phyloP scores from a whole-genome alignment of 1,140 invertebrate species.

The Ostrea edulis region DNA sequence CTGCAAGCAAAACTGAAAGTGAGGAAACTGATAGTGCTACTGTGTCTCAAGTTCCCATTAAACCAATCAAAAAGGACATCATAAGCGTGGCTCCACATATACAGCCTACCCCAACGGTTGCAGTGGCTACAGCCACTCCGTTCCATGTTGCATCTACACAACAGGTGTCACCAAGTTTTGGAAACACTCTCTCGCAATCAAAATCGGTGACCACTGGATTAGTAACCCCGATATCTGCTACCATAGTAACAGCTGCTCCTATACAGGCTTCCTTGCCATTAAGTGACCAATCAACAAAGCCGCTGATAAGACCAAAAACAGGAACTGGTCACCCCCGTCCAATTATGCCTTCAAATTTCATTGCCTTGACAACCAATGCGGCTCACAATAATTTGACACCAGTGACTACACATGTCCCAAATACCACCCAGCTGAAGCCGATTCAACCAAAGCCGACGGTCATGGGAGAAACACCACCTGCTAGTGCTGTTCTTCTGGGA shows the following conservation, averaged over 20 bases:
- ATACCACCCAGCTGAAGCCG: constrained; percentile 74
- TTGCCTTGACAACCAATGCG: constrained; percentile 47
- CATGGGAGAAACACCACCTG: constrained; percentile 73
- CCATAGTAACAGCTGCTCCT: constrained; percentile 33
- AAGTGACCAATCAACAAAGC: constrained; percentile 38
- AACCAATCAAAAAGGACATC: constrained; percentile 9
- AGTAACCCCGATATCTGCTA: constrained; percentile 36
- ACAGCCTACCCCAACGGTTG: neutral
- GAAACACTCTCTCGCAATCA: constrained; percentile 14
- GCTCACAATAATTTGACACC: constrained; percentile 59
- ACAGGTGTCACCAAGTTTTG: constrained; percentile 28
- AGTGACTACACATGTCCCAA: constrained; percentile 63
- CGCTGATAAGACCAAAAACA: constrained; percentile 43
- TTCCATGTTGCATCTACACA: constrained; percentile 35
- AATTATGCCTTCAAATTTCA: constrained; percentile 54
- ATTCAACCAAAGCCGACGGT: constrained; percentile 80
- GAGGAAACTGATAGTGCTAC: constrained; percentile 5
- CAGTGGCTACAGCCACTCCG: constrained; percentile 23
- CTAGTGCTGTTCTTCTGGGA: constrained; percentile 74
- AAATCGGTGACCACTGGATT: constrained; percentile 6
- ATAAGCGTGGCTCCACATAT: neutral
- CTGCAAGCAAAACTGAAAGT: neutral
- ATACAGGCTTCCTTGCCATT: constrained; percentile 46
- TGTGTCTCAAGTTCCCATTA: neutral
- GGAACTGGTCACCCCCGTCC: constrained; percentile 46